phyloP scores from a whole-genome alignment of 2,888 invertebrate species.

The Acrobasis repandana region DNA sequence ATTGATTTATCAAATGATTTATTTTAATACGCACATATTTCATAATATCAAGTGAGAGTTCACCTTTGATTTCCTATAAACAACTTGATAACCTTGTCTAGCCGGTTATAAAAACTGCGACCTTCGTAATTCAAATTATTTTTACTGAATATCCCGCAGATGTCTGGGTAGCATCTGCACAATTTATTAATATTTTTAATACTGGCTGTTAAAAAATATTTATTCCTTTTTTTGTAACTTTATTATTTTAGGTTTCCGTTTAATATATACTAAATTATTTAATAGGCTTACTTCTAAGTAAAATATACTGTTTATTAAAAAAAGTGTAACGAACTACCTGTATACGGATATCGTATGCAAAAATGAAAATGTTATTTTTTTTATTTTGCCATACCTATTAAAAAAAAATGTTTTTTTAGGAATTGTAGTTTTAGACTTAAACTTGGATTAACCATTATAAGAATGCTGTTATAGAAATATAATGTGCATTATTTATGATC shows the following conservation, averaged over 20 bases:
- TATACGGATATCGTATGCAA: too few relatives aligned
- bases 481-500: too few relatives aligned
- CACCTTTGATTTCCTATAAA: slow-evolving; percentile 1
- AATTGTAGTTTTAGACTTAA: too few relatives aligned
- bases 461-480: too few relatives aligned
- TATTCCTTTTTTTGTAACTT: not conserved
- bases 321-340: too few relatives aligned
- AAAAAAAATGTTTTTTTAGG: too few relatives aligned
- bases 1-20: too few relatives aligned
- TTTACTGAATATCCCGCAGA: not conserved
- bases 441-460: too few relatives aligned
- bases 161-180: not conserved
- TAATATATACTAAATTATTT: not conserved
- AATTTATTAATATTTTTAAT: not conserved
- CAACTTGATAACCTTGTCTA: slow-evolving; percentile 1
- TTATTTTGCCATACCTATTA: too few relatives aligned
- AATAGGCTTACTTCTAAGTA: not conserved
- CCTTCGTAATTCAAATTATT: slow-evolving; percentile 10
- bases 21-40: too few relatives aligned
- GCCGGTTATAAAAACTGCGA: slow-evolving; percentile 2
- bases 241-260: not conserved
- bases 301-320: too few relatives aligned
- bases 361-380: too few relatives aligned
- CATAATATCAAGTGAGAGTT: not conserved
- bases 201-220: not conserved